Percentiles rank a stretch among this genome's conserved stretches.
Conservation (phyloP, 2,797 vertebrate genomes). For the Pelochelys cantorii region DNA sequence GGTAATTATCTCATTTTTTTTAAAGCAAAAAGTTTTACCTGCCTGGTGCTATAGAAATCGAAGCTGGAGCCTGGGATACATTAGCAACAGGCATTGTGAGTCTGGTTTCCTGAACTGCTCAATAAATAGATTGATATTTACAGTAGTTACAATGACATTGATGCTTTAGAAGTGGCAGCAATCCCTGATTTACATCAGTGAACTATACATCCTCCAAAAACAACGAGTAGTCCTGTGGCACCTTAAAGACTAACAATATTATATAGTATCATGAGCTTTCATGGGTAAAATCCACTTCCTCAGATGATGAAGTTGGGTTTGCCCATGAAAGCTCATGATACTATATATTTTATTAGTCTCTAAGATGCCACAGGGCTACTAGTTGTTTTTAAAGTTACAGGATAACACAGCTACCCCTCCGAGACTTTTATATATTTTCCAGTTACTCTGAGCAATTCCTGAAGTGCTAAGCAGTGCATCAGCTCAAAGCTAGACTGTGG, state of each 20-base stretch:
- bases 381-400: no score
- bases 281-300: no score
- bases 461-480: neutral
- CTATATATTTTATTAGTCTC: no score
- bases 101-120: neutral
- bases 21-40: neutral
- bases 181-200: neutral
- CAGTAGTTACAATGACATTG: neutral
- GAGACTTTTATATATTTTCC: neutral
- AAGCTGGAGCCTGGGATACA: neutral
- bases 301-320: no score
- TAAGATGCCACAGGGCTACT: no score
- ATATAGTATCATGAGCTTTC: no score
- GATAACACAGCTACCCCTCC: no score
- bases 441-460: neutral
- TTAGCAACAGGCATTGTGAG: neutral
- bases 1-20: neutral
- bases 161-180: neutral
- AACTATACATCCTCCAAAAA: accelerated
- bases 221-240: no score
- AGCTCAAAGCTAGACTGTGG: neutral
- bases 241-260: no score
- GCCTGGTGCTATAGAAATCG: neutral
- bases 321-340: no score
- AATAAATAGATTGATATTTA: neutral